A percentile compares a stretch with the other conserved stretches of the same genome.
Evolutionary conservation across 2,797 vertebrate genomes (phyloP).

Genomic region (Acanthis flammea): DNA sequence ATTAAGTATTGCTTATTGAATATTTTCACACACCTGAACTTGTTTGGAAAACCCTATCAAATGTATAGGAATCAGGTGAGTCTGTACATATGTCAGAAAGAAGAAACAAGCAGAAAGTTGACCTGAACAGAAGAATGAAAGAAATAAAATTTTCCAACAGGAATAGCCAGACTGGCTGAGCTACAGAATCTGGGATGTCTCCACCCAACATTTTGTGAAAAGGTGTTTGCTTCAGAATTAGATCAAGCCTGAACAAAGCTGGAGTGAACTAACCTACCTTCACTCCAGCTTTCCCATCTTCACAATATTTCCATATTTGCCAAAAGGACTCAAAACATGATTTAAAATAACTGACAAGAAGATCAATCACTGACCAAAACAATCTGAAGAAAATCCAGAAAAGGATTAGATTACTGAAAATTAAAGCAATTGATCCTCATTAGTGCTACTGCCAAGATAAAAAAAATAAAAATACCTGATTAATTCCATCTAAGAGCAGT

Average conservation of each 20-base stretch:
- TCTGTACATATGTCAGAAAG: background rate
- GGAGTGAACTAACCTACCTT: background rate
- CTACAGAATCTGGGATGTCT: background rate
- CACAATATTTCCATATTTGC: background rate
- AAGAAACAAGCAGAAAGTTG: background rate
- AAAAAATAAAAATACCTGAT: background rate
- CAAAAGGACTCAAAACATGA: background rate
- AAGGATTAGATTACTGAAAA: background rate
- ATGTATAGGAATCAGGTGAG: background rate
- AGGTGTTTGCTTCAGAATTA: background rate
- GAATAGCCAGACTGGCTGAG: background rate
- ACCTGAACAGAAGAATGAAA: background rate
- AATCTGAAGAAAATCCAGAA: background rate
- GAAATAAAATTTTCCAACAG: background rate
- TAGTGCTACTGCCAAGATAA: background rate
- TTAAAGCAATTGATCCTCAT: background rate
- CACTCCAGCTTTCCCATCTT: background rate
- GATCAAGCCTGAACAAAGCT: constrained; percentile 10
- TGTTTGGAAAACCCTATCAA: background rate
- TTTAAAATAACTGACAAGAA: background rate
- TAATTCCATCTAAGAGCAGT: background rate
- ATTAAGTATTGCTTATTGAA: background rate
- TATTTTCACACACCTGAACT: background rate
- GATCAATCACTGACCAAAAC: background rate
- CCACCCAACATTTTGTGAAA: background rate